These are phyloP conservation scores for Trichonephila clavipes DNA, from an alignment of 1,140 invertebrate genomes.

Conservation along the genomic window DNA sequence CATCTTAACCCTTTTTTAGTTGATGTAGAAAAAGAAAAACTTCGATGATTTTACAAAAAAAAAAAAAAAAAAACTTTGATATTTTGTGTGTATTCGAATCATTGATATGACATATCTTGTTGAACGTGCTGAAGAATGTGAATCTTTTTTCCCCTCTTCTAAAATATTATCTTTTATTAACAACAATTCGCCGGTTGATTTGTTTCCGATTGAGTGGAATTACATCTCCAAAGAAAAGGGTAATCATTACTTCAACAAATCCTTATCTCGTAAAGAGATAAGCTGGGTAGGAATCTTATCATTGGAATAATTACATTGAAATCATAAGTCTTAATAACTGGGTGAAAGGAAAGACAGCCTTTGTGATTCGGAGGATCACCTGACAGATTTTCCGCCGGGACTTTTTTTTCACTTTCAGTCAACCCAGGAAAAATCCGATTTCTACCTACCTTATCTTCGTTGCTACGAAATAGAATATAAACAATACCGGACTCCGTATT, in stretches of 20 bases:
- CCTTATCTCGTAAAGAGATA: conserved; percentile 2
- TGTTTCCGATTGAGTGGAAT: background rate
- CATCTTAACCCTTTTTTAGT: no score
- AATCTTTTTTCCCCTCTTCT: background rate
- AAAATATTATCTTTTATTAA: background rate
- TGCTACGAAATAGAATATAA: conserved; percentile 61
- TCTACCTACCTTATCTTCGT: no score
- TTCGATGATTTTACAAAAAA: no score
- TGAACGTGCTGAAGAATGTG: no score
- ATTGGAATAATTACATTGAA: background rate
- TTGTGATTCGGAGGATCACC: background rate
- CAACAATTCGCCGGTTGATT: background rate
- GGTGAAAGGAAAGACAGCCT: background rate
- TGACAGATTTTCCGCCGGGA: background rate
- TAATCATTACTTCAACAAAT: conserved; percentile 37
- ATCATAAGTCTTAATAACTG: conserved; percentile 2
- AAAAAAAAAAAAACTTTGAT: no score
- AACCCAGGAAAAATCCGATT: conserved; percentile 10
- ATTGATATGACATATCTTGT: no score
- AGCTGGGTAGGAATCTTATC: background rate
- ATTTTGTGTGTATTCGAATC: no score
- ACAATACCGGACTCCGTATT: conserved; percentile 5
- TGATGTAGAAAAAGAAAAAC: no score
- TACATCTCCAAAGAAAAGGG: background rate
- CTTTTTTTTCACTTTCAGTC: background rate